Evolutionary conservation across 2,113 vertebrate genomes (phyloP).

Genomic region (Psilopogon haemacephalus): DNA sequence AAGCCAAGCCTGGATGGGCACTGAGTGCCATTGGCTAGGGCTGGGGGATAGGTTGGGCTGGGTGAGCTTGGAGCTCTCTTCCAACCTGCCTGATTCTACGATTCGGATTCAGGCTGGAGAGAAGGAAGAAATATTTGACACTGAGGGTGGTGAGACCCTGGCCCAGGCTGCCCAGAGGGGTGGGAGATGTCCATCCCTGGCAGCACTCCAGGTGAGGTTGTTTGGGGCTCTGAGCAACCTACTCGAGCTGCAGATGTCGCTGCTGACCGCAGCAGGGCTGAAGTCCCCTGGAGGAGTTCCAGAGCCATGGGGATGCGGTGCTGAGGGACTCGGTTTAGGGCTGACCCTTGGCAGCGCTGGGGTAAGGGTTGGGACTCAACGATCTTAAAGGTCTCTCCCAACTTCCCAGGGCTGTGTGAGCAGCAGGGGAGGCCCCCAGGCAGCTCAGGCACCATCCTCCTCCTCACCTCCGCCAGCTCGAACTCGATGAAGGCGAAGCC

Average conservation of each 20-base stretch:
- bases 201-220: too few relatives aligned
- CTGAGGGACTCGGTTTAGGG: not conserved
- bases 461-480: slow-evolving; percentile 89
- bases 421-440: fast-evolving
- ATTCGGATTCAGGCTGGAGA: not conserved
- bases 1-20: too few relatives aligned
- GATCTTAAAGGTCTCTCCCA: not conserved
- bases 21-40: too few relatives aligned
- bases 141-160: not conserved
- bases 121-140: not conserved
- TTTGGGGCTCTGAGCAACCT: too few relatives aligned
- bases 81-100: too few relatives aligned
- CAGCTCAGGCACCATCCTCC: fast-evolving
- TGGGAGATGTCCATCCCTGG: too few relatives aligned
- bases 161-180: not conserved
- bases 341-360: not conserved
- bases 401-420: not conserved
- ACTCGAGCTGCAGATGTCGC: too few relatives aligned
- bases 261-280: not conserved
- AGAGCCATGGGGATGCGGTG: not conserved
- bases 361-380: not conserved
- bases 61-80: too few relatives aligned
- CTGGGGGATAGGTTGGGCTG: too few relatives aligned
- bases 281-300: not conserved
- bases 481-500: slow-evolving; percentile 98